A percentile compares a stretch with the other conserved stretches of the same genome.
These are phyloP conservation scores for Magallana angulata DNA, from an alignment of 1,140 invertebrate genomes.

Conservation along the genomic window DNA sequence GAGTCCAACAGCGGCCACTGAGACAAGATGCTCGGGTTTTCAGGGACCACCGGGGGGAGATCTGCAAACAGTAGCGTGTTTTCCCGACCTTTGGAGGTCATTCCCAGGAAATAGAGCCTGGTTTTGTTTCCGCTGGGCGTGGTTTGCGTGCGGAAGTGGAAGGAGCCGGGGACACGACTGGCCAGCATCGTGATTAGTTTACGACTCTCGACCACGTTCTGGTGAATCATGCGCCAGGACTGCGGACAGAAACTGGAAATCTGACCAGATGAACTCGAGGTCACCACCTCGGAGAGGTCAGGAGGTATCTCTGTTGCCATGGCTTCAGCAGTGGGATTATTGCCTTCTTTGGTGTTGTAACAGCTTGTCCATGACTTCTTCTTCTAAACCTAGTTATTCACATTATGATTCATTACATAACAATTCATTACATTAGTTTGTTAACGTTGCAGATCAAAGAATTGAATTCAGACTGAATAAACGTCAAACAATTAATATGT, in stretches of 20 bases:
- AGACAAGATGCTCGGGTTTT: constrained; percentile 78
- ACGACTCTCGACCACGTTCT: constrained; percentile 89
- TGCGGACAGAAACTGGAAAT: constrained; percentile 64
- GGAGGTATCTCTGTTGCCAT: constrained; percentile 48
- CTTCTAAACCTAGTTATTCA: no score
- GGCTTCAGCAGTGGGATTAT: neutral
- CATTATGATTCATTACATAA: no score
- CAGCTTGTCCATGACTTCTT: no score
- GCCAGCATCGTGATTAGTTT: constrained; percentile 71
- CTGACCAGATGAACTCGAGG: constrained; percentile 28
- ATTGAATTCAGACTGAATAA: no score
- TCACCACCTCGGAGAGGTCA: constrained; percentile 39
- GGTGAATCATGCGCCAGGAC: constrained; percentile 89
- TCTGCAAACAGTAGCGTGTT: constrained; percentile 93
- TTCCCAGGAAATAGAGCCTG: constrained; percentile 93
- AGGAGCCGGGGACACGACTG: constrained; percentile 78
- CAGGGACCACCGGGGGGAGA: constrained; percentile 80
- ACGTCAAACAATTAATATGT: no score
- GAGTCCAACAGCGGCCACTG: constrained; percentile 88
- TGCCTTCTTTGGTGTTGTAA: no score
- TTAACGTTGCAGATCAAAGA: no score
- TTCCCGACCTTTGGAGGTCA: constrained; percentile 90
- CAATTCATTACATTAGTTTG: no score
- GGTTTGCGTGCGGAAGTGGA: constrained; percentile 82
- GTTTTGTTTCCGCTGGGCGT: constrained; percentile 81